These are phyloP conservation scores for Erynnis tages DNA, from an alignment of 2,888 invertebrate genomes.

Conservation along the genomic window DNA sequence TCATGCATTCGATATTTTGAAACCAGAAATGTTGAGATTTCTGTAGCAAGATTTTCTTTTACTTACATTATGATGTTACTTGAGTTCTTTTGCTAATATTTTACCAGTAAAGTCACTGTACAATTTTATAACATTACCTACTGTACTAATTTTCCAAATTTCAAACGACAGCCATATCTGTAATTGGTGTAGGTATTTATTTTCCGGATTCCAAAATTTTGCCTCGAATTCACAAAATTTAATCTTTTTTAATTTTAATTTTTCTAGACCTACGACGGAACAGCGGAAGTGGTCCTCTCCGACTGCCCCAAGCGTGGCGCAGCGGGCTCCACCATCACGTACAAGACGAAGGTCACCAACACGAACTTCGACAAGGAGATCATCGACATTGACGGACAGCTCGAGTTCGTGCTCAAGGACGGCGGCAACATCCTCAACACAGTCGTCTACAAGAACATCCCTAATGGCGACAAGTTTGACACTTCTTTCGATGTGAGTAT, in stretches of 20 bases:
- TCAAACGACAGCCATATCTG: no score
- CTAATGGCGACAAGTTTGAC: conserved; percentile 57
- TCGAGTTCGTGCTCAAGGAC: conserved; percentile 58
- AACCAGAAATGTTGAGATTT: no score
- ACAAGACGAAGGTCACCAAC: conserved; percentile 57
- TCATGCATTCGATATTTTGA: no score
- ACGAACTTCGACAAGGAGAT: conserved; percentile 51
- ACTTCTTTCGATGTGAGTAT: conserved; percentile 51
- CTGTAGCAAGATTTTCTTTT: no score
- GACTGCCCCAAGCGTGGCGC: conserved; percentile 64
- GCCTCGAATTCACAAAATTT: no score
- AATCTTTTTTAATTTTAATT: neutral
- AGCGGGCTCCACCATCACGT: conserved; percentile 54
- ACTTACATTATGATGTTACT: no score
- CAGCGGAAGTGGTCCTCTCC: conserved; percentile 49
- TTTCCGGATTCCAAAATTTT: no score
- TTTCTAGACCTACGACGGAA: conserved; percentile 46
- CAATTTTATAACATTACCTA: no score
- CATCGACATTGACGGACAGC: conserved; percentile 58
- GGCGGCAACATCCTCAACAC: conserved; percentile 57
- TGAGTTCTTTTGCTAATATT: no score
- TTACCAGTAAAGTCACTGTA: no score
- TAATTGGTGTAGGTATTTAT: no score
- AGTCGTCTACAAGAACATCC: conserved; percentile 52
- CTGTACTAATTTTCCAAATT: no score